Evolutionary conservation across 2,888 invertebrate genomes (phyloP).

Genomic region (Tineola bisselliella): DNA sequence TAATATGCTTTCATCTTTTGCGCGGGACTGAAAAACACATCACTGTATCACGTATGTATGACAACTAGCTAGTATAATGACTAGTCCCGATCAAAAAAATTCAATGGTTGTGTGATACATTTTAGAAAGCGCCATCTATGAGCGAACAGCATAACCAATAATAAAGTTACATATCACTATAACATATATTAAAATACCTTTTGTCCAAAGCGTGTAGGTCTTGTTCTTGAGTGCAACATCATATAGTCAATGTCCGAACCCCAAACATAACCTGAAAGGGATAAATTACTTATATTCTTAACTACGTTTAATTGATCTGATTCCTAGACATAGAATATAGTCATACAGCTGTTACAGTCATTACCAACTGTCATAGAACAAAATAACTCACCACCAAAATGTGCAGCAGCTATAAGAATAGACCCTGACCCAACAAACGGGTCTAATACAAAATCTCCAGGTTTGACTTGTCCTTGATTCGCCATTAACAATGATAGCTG

Average conservation of each 20-base stretch:
- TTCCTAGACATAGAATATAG: too few species aligned
- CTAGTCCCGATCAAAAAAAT: too few species aligned
- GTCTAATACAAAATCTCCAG: constrained; percentile 84
- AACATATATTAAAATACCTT: constrained; percentile 54
- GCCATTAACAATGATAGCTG: constrained; percentile 94
- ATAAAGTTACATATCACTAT: background rate
- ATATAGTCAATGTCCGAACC: constrained; percentile 95
- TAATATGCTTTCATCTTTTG: constrained; percentile 85
- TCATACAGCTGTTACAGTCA: too few species aligned
- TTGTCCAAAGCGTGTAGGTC: constrained; percentile 82
- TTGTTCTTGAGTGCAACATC: constrained; percentile 88
- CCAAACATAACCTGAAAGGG: constrained; percentile 72
- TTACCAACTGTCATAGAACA: too few species aligned
- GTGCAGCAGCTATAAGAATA: constrained; percentile 85
- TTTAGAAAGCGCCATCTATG: too few species aligned
- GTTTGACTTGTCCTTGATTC: constrained; percentile 83
- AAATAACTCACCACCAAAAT: constrained; percentile 75
- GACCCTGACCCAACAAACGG: constrained; percentile 95
- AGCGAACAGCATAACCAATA: too few species aligned
- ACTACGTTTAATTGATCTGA: too few species aligned
- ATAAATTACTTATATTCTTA: background rate
- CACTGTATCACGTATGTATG: too few species aligned
- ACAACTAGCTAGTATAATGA: too few species aligned
- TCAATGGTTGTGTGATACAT: too few species aligned
- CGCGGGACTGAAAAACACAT: constrained; percentile 60